Conservation (phyloP, 2,797 vertebrate species). For the Cossypha polioptera region DNA sequence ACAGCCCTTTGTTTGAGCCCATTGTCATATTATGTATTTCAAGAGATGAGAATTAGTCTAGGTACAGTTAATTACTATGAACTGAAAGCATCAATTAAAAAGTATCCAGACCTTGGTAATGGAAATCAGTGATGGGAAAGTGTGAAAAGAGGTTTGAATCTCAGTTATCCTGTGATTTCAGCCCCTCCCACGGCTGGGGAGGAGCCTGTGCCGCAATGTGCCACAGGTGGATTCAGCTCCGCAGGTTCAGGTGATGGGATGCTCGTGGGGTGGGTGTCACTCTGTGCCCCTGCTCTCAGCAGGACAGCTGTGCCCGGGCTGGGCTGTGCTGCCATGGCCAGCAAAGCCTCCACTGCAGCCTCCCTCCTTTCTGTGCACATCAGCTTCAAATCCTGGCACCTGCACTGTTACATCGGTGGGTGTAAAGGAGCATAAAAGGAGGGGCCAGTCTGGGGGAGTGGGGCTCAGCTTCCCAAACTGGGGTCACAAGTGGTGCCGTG, state of each 20-base stretch:
- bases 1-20: background rate
- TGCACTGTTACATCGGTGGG: background rate
- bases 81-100: constrained; percentile 82
- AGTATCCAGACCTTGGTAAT: background rate
- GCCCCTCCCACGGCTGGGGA: background rate
- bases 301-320: no score
- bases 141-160: background rate
- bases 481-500: background rate
- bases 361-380: rapidly evolving
- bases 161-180: background rate
- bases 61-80: constrained; percentile 84
- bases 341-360: rapidly evolving
- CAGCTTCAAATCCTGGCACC: rapidly evolving
- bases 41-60: constrained; percentile 77
- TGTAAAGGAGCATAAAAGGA: background rate
- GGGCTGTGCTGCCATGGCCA: rapidly evolving
- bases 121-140: background rate
- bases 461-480: rapidly evolving
- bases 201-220: background rate
- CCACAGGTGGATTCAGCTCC: rapidly evolving
- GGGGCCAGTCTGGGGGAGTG: background rate
- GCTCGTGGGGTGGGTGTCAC: rapidly evolving
- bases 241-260: background rate
- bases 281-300: rapidly evolving
- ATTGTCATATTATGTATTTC: constrained; percentile 44